These are phyloP conservation scores for Heliconius hermathena DNA, from an alignment of 1,140 invertebrate genomes.

Conservation along the genomic window DNA sequence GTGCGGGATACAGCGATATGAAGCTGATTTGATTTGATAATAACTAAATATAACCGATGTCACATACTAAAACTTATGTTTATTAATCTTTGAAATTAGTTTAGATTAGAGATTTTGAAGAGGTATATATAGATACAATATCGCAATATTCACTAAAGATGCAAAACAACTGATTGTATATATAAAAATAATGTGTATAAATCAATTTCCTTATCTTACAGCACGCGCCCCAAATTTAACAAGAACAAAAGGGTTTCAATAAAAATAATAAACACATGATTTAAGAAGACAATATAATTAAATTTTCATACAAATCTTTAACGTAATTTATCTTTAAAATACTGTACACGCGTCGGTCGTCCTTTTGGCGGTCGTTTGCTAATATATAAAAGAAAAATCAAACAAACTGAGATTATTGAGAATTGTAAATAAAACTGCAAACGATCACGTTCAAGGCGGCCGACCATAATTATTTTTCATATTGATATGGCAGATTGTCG, in stretches of 20 bases:
- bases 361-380: constrained; percentile 70
- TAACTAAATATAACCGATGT: no score
- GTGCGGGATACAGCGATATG: no score
- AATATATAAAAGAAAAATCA: constrained; percentile 13
- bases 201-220: not conserved
- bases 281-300: constrained; percentile 82
- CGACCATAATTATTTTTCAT: constrained; percentile 73
- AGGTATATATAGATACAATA: not conserved
- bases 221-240: not conserved
- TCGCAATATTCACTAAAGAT: not conserved
- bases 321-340: constrained; percentile 81
- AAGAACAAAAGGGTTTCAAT: not conserved
- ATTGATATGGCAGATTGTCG: constrained; percentile 81
- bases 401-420: constrained; percentile 18
- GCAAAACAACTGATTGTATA: not conserved
- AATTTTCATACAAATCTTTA: constrained; percentile 82
- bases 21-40: no score
- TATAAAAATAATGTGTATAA: not conserved
- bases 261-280: constrained; percentile 65
- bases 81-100: not conserved
- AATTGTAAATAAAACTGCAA: constrained; percentile 50
- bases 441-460: constrained; percentile 65
- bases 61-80: no score
- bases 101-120: not conserved
- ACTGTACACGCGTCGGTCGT: constrained; percentile 74